These are phyloP conservation scores for Mylabris sibirica DNA, from an alignment of 2,888 invertebrate genomes.

Conservation along the genomic window DNA sequence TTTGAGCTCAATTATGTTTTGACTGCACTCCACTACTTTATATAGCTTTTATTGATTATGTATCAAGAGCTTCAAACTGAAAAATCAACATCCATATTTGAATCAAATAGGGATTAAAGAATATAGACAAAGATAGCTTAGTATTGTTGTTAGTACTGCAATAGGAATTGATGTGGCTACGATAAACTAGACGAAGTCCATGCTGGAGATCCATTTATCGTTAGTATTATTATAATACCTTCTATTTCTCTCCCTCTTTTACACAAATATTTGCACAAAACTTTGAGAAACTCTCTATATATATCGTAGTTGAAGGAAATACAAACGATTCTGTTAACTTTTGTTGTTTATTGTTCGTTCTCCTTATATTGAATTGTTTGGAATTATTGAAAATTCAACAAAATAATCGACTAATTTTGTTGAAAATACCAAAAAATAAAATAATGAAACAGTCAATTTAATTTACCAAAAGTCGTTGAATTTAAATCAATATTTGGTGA, in stretches of 20 bases:
- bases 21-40: too few relatives aligned
- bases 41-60: neutral
- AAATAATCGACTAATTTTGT: neutral
- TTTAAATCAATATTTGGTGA: too few relatives aligned
- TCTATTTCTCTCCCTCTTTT: conserved; percentile 26
- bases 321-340: conserved; percentile 24
- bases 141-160: neutral
- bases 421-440: neutral
- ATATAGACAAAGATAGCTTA: neutral
- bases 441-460: neutral
- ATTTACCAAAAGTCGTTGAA: neutral
- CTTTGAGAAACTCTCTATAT: conserved; percentile 34
- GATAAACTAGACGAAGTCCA: conserved; percentile 30
- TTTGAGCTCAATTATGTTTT: too few relatives aligned
- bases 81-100: too few relatives aligned
- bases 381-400: conserved; percentile 14
- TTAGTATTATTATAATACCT: conserved; percentile 43
- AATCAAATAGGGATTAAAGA: too few relatives aligned
- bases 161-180: conserved; percentile 28
- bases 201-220: conserved; percentile 39
- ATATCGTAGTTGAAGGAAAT: conserved; percentile 37
- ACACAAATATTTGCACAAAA: conserved; percentile 44
- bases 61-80: too few relatives aligned
- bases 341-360: neutral
- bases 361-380: neutral